Conservation (phyloP, 2,888 invertebrate species). For the Rhamnusium bicolor region DNA sequence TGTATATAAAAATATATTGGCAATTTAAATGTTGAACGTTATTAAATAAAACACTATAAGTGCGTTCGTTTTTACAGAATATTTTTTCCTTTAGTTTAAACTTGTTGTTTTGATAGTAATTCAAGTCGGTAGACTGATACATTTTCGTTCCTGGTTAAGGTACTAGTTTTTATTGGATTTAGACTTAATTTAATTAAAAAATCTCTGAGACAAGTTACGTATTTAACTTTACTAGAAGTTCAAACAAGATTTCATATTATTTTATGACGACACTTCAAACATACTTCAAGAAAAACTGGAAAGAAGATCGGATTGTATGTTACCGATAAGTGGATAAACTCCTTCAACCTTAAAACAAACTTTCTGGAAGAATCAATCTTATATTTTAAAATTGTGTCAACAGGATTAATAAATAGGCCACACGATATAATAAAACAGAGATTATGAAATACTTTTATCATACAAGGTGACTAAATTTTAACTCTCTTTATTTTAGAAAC, state of each 20-base stretch:
- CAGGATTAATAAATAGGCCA: background rate
- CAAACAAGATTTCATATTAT: background rate
- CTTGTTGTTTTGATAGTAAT: background rate
- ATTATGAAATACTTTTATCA: background rate
- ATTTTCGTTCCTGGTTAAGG: background rate
- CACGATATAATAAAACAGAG: background rate
- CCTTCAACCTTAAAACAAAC: background rate
- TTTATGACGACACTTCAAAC: background rate
- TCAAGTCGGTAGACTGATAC: background rate
- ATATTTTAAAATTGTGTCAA: conserved; percentile 1
- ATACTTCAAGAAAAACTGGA: background rate
- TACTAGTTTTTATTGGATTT: background rate
- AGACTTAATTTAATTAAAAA: background rate
- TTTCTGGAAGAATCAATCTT: background rate
- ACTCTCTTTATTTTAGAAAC: too few relatives aligned
- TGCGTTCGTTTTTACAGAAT: too few relatives aligned
- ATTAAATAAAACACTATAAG: too few relatives aligned
- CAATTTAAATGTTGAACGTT: too few relatives aligned
- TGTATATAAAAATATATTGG: too few relatives aligned
- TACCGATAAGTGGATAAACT: background rate
- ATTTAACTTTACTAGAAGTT: background rate
- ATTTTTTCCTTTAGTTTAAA: too few relatives aligned
- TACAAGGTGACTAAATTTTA: background rate
- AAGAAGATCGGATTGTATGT: background rate
- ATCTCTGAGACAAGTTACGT: background rate